Conservation (phyloP, 2,113 vertebrate species). For the Symphodus melops region DNA sequence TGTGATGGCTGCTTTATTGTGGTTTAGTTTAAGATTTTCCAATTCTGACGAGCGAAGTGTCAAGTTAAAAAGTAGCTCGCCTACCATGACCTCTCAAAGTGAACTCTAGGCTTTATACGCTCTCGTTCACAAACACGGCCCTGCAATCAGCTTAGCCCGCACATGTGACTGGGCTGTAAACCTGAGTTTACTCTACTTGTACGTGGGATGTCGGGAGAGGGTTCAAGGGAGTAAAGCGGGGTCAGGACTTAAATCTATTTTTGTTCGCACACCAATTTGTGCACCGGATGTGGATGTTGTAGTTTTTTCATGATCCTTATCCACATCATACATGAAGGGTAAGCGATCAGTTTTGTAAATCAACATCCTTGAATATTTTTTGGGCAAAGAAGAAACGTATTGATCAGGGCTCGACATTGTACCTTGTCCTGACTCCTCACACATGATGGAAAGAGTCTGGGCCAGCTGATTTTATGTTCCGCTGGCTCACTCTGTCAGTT, state of each 20-base stretch:
- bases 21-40: background rate
- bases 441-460: too few relatives aligned
- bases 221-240: slow-evolving; percentile 36
- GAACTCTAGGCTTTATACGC: background rate
- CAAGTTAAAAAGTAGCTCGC: background rate
- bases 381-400: too few relatives aligned
- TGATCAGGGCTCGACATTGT: too few relatives aligned
- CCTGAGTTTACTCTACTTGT: slow-evolving; percentile 20
- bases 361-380: slow-evolving; percentile 14
- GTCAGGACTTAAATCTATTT: slow-evolving; percentile 72
- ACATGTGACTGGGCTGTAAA: slow-evolving; percentile 45
- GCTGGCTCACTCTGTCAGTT: too few relatives aligned
- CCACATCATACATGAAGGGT: background rate
- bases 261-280: slow-evolving; percentile 18
- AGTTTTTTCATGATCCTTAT: slow-evolving; percentile 18
- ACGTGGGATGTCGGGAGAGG: slow-evolving; percentile 6
- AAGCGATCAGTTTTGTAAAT: slow-evolving; percentile 31
- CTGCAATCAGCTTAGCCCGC: slow-evolving; percentile 51
- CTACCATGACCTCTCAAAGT: background rate
- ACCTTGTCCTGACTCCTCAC: too few relatives aligned
- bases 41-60: background rate
- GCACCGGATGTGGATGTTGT: slow-evolving; percentile 11
- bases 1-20: background rate
- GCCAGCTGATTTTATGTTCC: too few relatives aligned
- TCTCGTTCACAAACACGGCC: slow-evolving; percentile 45